These are phyloP conservation scores for Acrobasis suavella DNA, from an alignment of 2,888 invertebrate genomes.

Conservation along the genomic window DNA sequence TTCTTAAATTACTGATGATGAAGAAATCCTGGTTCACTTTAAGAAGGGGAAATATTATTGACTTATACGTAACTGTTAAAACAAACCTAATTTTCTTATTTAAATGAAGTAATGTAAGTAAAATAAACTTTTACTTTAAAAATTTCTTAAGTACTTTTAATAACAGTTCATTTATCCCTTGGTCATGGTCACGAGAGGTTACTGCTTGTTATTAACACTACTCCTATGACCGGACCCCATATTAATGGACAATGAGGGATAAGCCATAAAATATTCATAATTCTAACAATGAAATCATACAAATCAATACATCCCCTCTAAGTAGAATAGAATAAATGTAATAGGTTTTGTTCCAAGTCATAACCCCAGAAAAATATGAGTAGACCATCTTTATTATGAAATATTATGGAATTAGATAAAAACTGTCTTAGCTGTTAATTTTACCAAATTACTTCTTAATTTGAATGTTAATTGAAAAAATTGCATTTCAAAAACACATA, in stretches of 20 bases:
- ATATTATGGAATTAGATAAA: slow-evolving; percentile 3
- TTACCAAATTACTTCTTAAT: not conserved
- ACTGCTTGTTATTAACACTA: slow-evolving; percentile 45
- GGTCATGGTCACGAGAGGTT: slow-evolving; percentile 1
- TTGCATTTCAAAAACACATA: not conserved
- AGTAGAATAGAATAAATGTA: slow-evolving; percentile 28
- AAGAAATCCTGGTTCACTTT: too few species aligned
- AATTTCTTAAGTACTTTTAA: not conserved
- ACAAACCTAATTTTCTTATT: too few species aligned
- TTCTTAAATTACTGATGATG: too few species aligned
- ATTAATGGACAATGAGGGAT: slow-evolving; percentile 45
- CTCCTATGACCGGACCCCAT: slow-evolving; percentile 39
- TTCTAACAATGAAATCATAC: slow-evolving; percentile 43
- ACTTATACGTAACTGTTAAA: too few species aligned
- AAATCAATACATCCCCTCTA: slow-evolving; percentile 33
- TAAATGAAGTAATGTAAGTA: too few species aligned
- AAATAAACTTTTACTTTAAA: too few species aligned
- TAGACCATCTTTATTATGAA: slow-evolving; percentile 20
- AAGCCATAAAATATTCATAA: slow-evolving; percentile 73
- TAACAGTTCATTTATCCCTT: not conserved
- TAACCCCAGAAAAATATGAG: slow-evolving; percentile 26
- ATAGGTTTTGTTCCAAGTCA: slow-evolving; percentile 29
- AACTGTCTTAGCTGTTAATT: not conserved
- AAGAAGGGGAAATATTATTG: too few species aligned
- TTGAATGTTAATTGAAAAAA: not conserved